Conservation (phyloP, 2,888 invertebrate species). For the Lasioglossum malachurum region DNA sequence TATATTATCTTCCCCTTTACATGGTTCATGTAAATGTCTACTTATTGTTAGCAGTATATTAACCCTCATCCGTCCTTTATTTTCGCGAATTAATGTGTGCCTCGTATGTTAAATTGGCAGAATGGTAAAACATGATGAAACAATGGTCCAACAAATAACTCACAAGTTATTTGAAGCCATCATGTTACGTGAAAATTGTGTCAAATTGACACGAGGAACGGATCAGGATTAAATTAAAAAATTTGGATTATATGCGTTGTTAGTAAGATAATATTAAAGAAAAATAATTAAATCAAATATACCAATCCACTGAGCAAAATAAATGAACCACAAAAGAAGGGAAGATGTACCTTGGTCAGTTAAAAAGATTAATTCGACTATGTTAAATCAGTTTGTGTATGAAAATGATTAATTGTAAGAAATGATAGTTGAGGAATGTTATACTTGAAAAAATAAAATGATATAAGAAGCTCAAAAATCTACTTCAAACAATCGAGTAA, state of each 20-base stretch:
- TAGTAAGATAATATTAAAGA: constrained; percentile 42
- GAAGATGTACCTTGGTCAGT: constrained; percentile 67
- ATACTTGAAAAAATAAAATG: neutral
- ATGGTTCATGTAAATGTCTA: constrained; percentile 70
- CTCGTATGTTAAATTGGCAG: too few relatives aligned
- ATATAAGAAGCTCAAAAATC: neutral
- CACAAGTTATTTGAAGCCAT: too few relatives aligned
- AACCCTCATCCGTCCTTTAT: neutral
- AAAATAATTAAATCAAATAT: constrained; percentile 15
- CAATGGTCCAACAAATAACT: too few relatives aligned
- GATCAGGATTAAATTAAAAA: constrained; percentile 15
- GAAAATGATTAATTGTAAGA: neutral
- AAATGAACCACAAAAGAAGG: constrained; percentile 76
- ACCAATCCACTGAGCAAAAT: constrained; percentile 23
- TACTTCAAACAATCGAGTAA: constrained; percentile 17
- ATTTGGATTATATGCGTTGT: constrained; percentile 41
- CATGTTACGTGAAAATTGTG: neutral
- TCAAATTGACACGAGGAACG: neutral
- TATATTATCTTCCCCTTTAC: constrained; percentile 76
- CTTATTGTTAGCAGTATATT: constrained; percentile 13
- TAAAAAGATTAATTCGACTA: constrained; percentile 27
- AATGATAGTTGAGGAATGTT: neutral
- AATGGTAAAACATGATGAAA: too few relatives aligned
- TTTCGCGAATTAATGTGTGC: too few relatives aligned
- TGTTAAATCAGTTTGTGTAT: neutral